Conservation (phyloP, 2,113 vertebrate species). For the Caracal caracal region DNA sequence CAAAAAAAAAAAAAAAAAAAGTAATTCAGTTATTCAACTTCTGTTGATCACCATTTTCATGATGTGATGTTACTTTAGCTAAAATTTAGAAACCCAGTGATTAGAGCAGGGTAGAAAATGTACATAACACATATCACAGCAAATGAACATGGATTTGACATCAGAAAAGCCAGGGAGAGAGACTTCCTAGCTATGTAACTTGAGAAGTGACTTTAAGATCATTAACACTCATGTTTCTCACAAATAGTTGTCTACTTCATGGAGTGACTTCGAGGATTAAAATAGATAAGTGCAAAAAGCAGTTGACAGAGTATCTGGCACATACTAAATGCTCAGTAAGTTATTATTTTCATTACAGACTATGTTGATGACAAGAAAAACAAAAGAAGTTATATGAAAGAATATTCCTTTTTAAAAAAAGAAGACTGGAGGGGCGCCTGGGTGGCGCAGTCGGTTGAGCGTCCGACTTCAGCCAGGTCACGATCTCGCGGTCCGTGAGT, state of each 20-base stretch:
- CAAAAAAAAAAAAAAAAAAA: background rate
- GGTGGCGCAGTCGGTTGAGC: too few relatives aligned
- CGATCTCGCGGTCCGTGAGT: too few relatives aligned
- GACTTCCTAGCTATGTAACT: background rate
- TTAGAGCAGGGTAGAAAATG: background rate
- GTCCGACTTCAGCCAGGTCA: too few relatives aligned
- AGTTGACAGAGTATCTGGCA: background rate
- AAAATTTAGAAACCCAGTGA: background rate
- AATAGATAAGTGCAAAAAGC: background rate
- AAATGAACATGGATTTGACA: background rate
- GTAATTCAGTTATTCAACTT: background rate
- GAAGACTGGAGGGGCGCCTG: background rate
- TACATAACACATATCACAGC: background rate
- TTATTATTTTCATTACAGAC: background rate
- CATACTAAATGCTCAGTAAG: background rate
- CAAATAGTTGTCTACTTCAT: background rate
- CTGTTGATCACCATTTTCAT: background rate
- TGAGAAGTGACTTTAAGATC: background rate
- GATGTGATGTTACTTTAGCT: background rate
- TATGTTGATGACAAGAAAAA: background rate
- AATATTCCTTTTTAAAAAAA: background rate
- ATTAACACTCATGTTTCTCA: background rate
- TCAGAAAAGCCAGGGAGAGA: background rate
- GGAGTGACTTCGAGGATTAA: background rate
- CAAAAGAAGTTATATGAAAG: background rate